phyloP scores from a whole-genome alignment of 2,797 vertebrate genomes.

The Sebastes goodei region DNA sequence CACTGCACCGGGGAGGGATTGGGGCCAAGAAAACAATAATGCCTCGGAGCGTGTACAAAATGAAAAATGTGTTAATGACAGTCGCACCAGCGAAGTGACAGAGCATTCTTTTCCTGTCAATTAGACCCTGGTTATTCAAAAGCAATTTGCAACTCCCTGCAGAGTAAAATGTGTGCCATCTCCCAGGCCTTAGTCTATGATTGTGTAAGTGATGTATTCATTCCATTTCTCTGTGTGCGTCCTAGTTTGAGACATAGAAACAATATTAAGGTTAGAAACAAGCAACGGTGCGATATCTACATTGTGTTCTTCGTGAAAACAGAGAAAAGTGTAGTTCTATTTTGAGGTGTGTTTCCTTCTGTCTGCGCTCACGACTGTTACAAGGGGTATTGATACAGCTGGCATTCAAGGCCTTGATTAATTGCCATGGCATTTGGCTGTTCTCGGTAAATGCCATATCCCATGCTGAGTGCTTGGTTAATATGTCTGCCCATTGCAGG shows the following conservation, averaged over 20 bases:
- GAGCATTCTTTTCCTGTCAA: slow-evolving; percentile 76
- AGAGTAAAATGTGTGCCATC: slow-evolving; percentile 66
- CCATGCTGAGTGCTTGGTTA: slow-evolving; percentile 70
- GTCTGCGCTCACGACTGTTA: slow-evolving; percentile 18
- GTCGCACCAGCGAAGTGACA: slow-evolving; percentile 56
- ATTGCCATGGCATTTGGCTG: slow-evolving; percentile 79
- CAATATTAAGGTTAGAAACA: slow-evolving; percentile 45
- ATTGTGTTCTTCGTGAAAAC: slow-evolving; percentile 12
- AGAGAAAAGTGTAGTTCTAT: neutral
- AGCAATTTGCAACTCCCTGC: slow-evolving; percentile 74
- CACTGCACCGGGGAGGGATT: slow-evolving; percentile 66
- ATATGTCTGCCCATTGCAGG: slow-evolving; percentile 62
- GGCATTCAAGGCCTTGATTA: slow-evolving; percentile 75
- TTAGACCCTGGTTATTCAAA: slow-evolving; percentile 76
- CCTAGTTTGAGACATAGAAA: slow-evolving; percentile 56
- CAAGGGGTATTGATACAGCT: slow-evolving; percentile 68
- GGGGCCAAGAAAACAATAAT: slow-evolving; percentile 70
- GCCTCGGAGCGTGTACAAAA: slow-evolving; percentile 71
- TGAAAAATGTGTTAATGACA: slow-evolving; percentile 77
- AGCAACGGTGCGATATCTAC: slow-evolving; percentile 17
- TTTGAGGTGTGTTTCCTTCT: slow-evolving; percentile 19
- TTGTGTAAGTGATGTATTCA: slow-evolving; percentile 65
- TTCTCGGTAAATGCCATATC: slow-evolving; percentile 74
- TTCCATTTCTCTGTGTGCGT: slow-evolving; percentile 57
- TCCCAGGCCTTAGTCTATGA: slow-evolving; percentile 42